Conservation (phyloP, 2,888 invertebrate genomes). For the Ypsolopha scabrella region DNA sequence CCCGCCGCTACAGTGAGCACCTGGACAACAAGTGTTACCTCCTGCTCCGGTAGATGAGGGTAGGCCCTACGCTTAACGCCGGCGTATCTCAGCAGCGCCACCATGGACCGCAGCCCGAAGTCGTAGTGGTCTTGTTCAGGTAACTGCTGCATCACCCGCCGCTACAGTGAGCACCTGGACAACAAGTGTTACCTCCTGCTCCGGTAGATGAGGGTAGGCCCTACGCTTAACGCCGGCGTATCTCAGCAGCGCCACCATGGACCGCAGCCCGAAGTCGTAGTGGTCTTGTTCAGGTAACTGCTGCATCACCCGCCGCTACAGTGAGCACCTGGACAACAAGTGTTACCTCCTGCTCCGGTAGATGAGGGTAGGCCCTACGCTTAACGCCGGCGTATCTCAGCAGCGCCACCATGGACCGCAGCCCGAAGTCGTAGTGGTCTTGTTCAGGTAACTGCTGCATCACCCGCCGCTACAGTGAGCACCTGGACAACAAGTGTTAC, state of each 20-base stretch:
- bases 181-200: conserved; percentile 82
- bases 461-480: too few species aligned
- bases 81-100: conserved; percentile 85
- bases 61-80: conserved; percentile 85
- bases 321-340: conserved; percentile 75
- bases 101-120: conserved; percentile 88
- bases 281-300: conserved; percentile 91
- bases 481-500: conserved; percentile 32
- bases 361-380: too few species aligned
- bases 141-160: conserved; percentile 85
- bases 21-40: too few species aligned
- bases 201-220: conserved; percentile 74
- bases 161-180: conserved; percentile 74
- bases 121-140: conserved; percentile 91
- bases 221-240: conserved; percentile 88
- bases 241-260: conserved; percentile 86
- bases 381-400: too few species aligned
- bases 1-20: too few species aligned
- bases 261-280: conserved; percentile 91
- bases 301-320: conserved; percentile 86
- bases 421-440: too few species aligned
- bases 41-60: conserved; percentile 87
- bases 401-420: too few species aligned
- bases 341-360: too few species aligned
- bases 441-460: too few species aligned